Base-by-base conservation (phyloP, 2,888 invertebrate species). In the Drosophila borborema region DNA sequence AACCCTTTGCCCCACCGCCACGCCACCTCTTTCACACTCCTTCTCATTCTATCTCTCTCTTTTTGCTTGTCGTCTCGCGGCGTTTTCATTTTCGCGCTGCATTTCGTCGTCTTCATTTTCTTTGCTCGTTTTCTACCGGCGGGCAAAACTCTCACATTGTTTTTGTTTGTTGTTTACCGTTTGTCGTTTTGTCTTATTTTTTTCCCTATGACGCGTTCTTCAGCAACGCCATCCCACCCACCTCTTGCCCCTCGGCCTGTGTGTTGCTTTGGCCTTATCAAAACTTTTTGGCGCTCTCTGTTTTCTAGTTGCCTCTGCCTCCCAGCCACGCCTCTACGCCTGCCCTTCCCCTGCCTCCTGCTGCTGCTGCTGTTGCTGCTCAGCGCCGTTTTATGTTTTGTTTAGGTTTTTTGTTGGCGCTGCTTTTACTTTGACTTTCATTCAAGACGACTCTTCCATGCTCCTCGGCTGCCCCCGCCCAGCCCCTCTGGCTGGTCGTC, bases 341-440 rank as follows among this genome's bases (percentile, higher is more conserved):
- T 31, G 28, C 28, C 6, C 28, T 28, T 28, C 6, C 28, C 14
- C 23, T 18, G 0, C n/a, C n/a, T n/a, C 31, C 1, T n/a, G 6
- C 28, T 28, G 20, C 34, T 36, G 34, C 54, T 14, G 38, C 54
- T 75, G 20, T 28, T 55, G 41, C 48, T 48, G 28, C 48, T 48
- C 48, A 28, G 49, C 23, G 60, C 36, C 71, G 79, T 77, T 90
- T 80, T 78, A 77, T 85, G 82, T 86, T 90, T 86, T 91, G 87
- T 89, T 91, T 90, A 90, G 89, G 80, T 87, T 92, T 85, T 89
- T 89, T 87, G 77, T 84, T 86, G 87, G 81, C 87, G 82, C 69
- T 85, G 82, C 70, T 85, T 91, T 91, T 92, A 91, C 91, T 91
- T 91, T 91, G 91, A 91, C 91, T 91, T 91, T 91, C 92, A 91